These are phyloP conservation scores for Orius insidiosus DNA, from an alignment of 1,140 invertebrate species.

Conservation along the genomic window DNA sequence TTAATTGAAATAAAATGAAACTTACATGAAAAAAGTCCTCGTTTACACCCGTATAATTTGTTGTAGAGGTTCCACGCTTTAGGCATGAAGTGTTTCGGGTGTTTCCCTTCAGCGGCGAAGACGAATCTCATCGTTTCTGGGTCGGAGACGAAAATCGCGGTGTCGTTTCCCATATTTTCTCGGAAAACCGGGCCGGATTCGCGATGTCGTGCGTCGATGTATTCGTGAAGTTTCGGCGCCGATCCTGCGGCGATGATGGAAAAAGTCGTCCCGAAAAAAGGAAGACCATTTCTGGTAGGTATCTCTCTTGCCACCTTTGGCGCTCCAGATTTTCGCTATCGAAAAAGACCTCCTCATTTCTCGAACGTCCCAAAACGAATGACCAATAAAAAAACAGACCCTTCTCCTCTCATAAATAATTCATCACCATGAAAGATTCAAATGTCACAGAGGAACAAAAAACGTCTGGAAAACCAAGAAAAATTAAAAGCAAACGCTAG, in stretches of 20 bases:
- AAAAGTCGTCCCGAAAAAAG: constrained; percentile 35
- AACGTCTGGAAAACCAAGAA: too few species aligned
- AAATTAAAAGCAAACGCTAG: too few species aligned
- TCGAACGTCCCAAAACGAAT: too few species aligned
- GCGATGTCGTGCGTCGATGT: constrained; percentile 51
- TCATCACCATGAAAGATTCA: too few species aligned
- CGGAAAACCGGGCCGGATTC: constrained; percentile 55
- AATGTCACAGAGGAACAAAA: too few species aligned
- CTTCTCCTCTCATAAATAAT: too few species aligned
- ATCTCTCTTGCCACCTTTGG: too few species aligned
- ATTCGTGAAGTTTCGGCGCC: constrained; percentile 40
- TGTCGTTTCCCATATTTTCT: constrained; percentile 45
- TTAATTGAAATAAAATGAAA: too few species aligned
- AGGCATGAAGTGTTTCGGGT: constrained; percentile 59
- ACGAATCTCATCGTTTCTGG: constrained; percentile 47
- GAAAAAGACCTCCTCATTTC: too few species aligned
- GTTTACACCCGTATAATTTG: constrained; percentile 41
- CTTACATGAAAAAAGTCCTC: constrained; percentile 79
- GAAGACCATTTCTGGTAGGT: constrained; percentile 24
- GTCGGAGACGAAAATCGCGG: constrained; percentile 53
- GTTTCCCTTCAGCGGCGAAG: constrained; percentile 57
- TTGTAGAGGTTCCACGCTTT: constrained; percentile 70
- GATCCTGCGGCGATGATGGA: constrained; percentile 28
- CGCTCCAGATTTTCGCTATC: too few species aligned
- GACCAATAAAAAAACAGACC: too few species aligned